Base-by-base conservation (phyloP, 37 sponge, comb jelly and placozoan species). In the Amphimedon queenslandica region DNA sequence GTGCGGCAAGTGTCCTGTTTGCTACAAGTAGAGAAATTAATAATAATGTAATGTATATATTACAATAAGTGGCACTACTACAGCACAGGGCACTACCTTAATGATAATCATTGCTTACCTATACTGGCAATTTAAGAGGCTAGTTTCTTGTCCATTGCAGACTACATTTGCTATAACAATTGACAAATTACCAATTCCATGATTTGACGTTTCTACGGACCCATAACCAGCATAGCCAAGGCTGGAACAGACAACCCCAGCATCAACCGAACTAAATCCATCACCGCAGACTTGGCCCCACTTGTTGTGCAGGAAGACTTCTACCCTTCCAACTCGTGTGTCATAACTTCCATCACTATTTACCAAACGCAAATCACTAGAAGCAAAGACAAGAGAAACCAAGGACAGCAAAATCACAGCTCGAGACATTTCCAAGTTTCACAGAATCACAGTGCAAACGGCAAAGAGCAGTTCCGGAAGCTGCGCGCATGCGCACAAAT, bases 201-300 rank as follows among this genome's bases (percentile, higher is more conserved):
- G 60, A 1, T 58, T 57, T 4, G 56, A 70, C 29, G 32, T 83
- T 31, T 38, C 42, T 16, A 76, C 37, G 13, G 29, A 30, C 0
- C 42, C 70, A 1, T 37, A 32, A 20, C 37, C 53, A 4, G 39
- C 42, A 0, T 36, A 18, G 1, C 34, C 27, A 10, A 73, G 33
- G 20, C 42, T 37, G 41, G 36, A 31, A 67, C 82, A 81, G 29
- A 81, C 74, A 1, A 73, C 82, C 37, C 43, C 28, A 0, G 82
- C 82, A 42, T 81, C 82, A 33, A 25, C 1, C 25, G 28, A 0
- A 39, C 42, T 40, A 57, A 81, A 81, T 1, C 57, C 56, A 30
- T 72, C 58, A n/a, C 64, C 55, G 29, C 82, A 81, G 8, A 81
- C 69, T 37, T 47, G 55, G 2, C 74, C 74, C 82, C 74, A 73